Evolutionary conservation across 2,113 vertebrate genomes (phyloP).

Genomic region (Emydura subglobosa): DNA sequence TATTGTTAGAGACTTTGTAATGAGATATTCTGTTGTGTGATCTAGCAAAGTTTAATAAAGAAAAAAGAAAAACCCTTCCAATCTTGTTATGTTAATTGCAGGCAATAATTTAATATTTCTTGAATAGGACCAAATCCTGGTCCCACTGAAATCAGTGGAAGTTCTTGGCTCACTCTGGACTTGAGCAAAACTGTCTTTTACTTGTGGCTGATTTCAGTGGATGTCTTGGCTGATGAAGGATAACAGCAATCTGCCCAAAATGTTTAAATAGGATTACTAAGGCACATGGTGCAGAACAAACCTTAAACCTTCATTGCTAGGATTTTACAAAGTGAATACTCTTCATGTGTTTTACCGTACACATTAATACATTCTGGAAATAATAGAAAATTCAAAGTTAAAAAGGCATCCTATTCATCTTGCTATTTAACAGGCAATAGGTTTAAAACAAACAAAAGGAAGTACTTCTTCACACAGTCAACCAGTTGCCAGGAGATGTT

Average conservation of each 20-base stretch:
- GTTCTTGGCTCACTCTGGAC: background rate
- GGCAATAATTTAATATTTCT: background rate
- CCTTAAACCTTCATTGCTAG: background rate
- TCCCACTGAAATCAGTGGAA: background rate
- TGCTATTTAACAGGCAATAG: background rate
- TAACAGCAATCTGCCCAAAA: background rate
- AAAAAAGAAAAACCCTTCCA: background rate
- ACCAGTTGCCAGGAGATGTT: too few species aligned
- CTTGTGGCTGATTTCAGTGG: background rate
- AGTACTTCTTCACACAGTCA: too few species aligned
- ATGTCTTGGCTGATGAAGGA: background rate
- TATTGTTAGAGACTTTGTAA: conserved; percentile 46
- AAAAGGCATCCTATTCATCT: background rate
- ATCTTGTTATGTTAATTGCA: background rate
- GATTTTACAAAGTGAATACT: background rate
- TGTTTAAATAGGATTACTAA: background rate
- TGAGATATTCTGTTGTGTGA: conserved; percentile 33
- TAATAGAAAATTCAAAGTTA: background rate
- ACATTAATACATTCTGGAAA: background rate
- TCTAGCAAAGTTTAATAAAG: conserved; percentile 48
- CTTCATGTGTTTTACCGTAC: background rate
- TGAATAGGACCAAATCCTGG: background rate
- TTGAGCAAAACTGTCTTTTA: background rate
- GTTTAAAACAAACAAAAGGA: too few species aligned
- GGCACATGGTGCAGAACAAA: background rate